Base-by-base conservation (phyloP, 2,888 invertebrate species). In the Melipona beecheii region DNA sequence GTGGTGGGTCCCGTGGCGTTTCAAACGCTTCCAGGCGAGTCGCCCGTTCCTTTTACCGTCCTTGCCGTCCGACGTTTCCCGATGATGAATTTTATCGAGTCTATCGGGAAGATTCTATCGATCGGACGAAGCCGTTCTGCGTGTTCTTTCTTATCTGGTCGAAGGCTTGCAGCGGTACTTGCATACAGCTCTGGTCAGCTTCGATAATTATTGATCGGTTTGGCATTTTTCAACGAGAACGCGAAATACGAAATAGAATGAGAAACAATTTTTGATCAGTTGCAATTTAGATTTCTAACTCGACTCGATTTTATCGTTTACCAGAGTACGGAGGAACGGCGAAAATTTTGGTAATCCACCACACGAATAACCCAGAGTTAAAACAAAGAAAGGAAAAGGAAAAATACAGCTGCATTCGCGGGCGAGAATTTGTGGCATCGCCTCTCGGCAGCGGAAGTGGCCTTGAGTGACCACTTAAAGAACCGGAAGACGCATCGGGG, bases 41-140 rank as follows among this genome's bases (percentile, higher is more conserved):
- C 87, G 83, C 89, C 89, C 85, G 88, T 89, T 90, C 89, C 90
- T 90, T 90, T 88, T 89, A 85, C 88, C 75, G 86, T 81, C 90
- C 90, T 91, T 87, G 90, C 60, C 62, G 65, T 43, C 50, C 76
- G 83, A 85, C 87, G 89, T 82, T 49, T 49, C 73, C 56, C 70
- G 81, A 75, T 80, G 86, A 86, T 84, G 76, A 86, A 83, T 89
- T 83, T 84, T 73, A 77, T 85, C 80, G 78, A 71, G 62, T 83
- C 66, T 21, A 19, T 54, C 60, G 6, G 19, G 31, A 13, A 69
- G 68, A 58, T 74, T 54, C 13, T 36, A 69, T 80, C 64, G 56
- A 58, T 58, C 4, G n/a, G 21, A 62, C 27, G 17, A 62, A 11
- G 27, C 62, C 9, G 4, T 31, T 11, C 31, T 19, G 9, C 64